Evolutionary conservation across 2,113 vertebrate genomes (phyloP).

Genomic region (Stegostoma tigrinum): DNA sequence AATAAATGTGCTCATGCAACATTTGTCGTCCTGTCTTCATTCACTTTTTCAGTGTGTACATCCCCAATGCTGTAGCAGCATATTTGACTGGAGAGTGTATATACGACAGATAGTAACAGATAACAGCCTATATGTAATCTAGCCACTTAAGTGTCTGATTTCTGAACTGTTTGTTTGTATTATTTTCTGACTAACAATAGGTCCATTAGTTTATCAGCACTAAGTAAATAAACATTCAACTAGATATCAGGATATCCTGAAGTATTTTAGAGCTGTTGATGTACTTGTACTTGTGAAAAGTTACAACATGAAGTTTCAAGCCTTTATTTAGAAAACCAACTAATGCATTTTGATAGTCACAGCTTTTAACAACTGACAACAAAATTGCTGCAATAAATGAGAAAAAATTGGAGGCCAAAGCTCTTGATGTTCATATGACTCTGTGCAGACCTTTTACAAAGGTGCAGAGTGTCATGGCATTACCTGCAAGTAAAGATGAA

Average conservation of each 20-base stretch:
- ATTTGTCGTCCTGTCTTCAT: neutral
- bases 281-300: neutral
- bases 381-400: neutral
- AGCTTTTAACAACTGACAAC: neutral
- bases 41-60: neutral
- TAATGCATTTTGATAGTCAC: neutral
- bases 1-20: neutral
- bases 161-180: neutral
- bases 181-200: neutral
- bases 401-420: neutral
- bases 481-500: neutral
- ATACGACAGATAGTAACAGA: too few relatives aligned
- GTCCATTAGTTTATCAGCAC: neutral
- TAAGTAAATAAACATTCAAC: neutral
- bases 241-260: neutral
- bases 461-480: neutral
- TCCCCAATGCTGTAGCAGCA: neutral
- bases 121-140: neutral
- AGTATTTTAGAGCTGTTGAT: neutral
- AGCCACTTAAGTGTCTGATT: neutral
- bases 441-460: neutral
- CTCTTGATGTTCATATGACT: neutral
- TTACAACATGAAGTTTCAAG: neutral
- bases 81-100: neutral
- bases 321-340: neutral